Evolutionary conservation across 2,113 vertebrate genomes (phyloP).

Genomic region (Gorsachius goisagi): DNA sequence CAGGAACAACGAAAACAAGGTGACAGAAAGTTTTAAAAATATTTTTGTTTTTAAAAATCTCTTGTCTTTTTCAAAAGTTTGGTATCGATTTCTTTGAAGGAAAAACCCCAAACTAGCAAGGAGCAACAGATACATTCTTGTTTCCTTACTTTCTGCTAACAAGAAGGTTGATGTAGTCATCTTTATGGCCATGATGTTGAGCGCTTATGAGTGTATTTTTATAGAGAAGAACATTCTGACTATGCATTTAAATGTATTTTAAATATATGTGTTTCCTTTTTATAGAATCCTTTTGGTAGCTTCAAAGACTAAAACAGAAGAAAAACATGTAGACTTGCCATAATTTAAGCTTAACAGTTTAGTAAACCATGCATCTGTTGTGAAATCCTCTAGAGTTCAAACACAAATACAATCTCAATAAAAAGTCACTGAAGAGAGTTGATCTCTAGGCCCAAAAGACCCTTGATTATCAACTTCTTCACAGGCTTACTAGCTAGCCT

Average conservation of each 20-base stretch:
- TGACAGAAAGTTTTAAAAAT: not conserved
- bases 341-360: not conserved
- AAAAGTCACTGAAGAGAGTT: conserved; percentile 36
- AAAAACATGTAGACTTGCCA: not conserved
- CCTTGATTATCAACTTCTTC: conserved; percentile 37
- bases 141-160: not conserved
- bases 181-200: not conserved
- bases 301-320: not conserved
- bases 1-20: not conserved
- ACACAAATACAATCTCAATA: conserved; percentile 23
- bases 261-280: conserved; percentile 10
- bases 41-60: not conserved
- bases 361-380: not conserved
- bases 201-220: not conserved
- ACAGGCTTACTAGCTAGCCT: conserved; percentile 28
- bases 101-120: not conserved
- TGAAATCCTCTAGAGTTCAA: not conserved
- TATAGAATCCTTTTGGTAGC: not conserved
- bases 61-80: not conserved
- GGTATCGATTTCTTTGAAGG: not conserved
- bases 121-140: not conserved
- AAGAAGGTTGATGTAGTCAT: not conserved
- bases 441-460: conserved; percentile 37
- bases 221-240: not conserved
- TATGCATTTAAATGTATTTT: not conserved